phyloP scores from a whole-genome alignment of 1,140 invertebrate genomes.

The Branchinecta lindahli region DNA sequence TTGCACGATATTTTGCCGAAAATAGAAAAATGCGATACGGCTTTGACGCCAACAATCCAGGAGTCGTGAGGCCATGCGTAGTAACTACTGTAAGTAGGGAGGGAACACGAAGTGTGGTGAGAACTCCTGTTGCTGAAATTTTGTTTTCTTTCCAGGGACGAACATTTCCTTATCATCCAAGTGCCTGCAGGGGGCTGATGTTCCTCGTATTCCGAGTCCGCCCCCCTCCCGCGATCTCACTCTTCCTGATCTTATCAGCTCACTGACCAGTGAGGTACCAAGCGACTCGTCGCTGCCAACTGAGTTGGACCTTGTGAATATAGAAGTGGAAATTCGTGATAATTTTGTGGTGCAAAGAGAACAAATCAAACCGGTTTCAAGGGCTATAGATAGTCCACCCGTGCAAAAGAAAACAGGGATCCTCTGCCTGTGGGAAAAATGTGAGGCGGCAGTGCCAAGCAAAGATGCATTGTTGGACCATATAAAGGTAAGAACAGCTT shows the following conservation, averaged over 20 bases:
- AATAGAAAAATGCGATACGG: no score
- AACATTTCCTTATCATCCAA: slow-evolving; percentile 5
- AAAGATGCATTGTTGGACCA: slow-evolving; percentile 1
- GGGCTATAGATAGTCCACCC: not conserved
- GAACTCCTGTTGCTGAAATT: not conserved
- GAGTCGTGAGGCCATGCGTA: no score
- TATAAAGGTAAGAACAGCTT: not conserved
- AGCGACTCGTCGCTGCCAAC: not conserved
- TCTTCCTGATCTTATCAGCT: slow-evolving; percentile 1
- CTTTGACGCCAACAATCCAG: no score
- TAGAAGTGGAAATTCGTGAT: slow-evolving; percentile 5
- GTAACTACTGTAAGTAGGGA: no score
- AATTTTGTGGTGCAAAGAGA: slow-evolving; percentile 1
- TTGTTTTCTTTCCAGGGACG: not conserved
- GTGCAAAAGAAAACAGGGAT: not conserved
- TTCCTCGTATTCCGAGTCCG: not conserved
- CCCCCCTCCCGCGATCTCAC: not conserved
- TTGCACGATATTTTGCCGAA: no score
- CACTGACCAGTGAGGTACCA: not conserved
- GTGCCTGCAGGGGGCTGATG: not conserved
- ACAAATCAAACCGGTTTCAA: slow-evolving; percentile 3
- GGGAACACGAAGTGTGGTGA: no score
- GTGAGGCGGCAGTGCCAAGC: not conserved
- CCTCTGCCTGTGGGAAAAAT: not conserved
- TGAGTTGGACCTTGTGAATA: not conserved